A percentile compares a stretch with the other conserved stretches of the same genome.
phyloP scores from a whole-genome alignment of 2,113 vertebrate genomes.

The rabbit (Oryctolagus cuniculus) region DNA sequence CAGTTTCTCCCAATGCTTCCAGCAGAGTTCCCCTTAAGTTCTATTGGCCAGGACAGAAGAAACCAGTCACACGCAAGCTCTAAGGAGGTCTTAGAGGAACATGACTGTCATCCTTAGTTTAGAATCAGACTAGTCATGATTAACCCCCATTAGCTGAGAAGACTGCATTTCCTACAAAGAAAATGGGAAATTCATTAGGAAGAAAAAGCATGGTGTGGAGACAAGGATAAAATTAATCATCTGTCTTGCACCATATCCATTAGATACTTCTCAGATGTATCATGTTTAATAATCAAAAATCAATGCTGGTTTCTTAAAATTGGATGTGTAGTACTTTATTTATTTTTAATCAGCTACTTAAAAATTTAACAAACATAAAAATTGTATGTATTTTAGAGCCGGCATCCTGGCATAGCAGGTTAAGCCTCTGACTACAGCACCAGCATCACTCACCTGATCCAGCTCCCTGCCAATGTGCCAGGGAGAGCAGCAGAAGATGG shows the following conservation, averaged over 20 bases:
- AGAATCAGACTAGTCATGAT: neutral
- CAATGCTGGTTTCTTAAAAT: neutral
- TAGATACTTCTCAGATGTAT: neutral
- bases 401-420: no score
- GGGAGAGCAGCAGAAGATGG: no score
- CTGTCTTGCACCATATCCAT: neutral
- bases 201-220: neutral
- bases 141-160: neutral
- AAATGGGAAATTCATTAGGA: neutral
- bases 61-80: neutral
- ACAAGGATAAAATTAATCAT: neutral
- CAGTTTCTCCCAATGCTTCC: neutral
- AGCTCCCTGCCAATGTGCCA: no score
- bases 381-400: no score
- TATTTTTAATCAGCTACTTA: no score
- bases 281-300: constrained; percentile 3
- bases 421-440: no score
- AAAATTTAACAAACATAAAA: no score
- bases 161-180: neutral
- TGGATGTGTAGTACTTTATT: neutral
- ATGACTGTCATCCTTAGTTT: neutral
- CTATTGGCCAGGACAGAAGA: neutral
- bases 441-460: no score
- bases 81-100: neutral
- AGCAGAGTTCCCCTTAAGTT: neutral